Conservation (phyloP, 2,888 invertebrate species). For the Athrips mouffetella region DNA sequence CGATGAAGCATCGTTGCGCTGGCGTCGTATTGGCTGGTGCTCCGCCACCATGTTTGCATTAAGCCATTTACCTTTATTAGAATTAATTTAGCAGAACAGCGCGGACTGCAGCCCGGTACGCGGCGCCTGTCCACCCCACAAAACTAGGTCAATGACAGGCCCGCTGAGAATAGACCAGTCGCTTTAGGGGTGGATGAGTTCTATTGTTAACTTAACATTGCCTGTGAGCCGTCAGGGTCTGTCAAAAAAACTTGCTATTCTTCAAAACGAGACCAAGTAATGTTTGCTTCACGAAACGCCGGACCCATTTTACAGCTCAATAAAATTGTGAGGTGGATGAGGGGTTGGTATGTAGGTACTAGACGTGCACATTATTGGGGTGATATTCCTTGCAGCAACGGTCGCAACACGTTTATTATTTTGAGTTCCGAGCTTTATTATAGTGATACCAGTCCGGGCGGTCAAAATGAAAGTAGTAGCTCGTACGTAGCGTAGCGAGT, state of each 20-base stretch:
- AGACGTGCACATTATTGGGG: neutral
- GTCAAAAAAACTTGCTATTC: slow-evolving; percentile 3
- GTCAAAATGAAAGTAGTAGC: slow-evolving; percentile 30
- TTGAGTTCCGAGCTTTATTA: slow-evolving; percentile 1
- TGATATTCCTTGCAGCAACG: neutral
- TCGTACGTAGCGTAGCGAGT: slow-evolving; percentile 25
- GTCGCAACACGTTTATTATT: neutral
- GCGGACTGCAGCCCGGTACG: slow-evolving; percentile 51
- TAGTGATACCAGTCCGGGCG: slow-evolving; percentile 24
- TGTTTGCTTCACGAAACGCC: neutral
- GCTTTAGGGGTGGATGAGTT: slow-evolving; percentile 62
- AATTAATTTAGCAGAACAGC: slow-evolving; percentile 59
- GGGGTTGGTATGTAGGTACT: neutral
- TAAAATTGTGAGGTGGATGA: slow-evolving; percentile 1
- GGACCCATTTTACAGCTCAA: neutral
- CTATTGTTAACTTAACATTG: slow-evolving; percentile 54
- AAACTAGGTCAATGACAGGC: slow-evolving; percentile 73
- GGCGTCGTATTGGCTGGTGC: slow-evolving; percentile 41
- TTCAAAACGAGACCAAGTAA: neutral
- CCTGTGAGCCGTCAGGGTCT: slow-evolving; percentile 6
- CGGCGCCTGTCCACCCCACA: slow-evolving; percentile 44
- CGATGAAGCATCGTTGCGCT: slow-evolving; percentile 8
- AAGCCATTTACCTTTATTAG: slow-evolving; percentile 61
- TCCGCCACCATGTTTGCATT: slow-evolving; percentile 47
- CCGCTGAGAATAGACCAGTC: slow-evolving; percentile 66